A percentile compares a stretch with the other conserved stretches of the same genome.
phyloP scores from a whole-genome alignment of 2,113 vertebrate species.

The Percina caprodes region DNA sequence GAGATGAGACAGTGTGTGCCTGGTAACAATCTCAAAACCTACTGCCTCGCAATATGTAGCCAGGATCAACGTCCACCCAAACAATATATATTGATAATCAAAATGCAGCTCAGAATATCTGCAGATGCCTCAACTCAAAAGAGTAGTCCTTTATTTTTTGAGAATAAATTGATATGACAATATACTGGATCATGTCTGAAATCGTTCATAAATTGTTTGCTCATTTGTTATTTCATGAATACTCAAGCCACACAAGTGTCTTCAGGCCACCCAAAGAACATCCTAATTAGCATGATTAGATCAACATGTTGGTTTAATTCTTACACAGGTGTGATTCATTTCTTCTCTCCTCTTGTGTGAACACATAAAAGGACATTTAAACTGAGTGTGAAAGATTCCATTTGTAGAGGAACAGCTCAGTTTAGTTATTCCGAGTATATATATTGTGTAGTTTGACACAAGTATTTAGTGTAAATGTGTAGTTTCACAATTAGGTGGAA shows the following conservation, averaged over 20 bases:
- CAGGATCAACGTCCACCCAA: background rate
- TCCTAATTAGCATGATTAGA: background rate
- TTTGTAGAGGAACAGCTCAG: too few species aligned
- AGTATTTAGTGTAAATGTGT: background rate
- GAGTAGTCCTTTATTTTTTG: background rate
- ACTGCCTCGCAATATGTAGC: background rate
- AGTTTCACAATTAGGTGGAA: background rate
- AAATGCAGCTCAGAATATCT: background rate
- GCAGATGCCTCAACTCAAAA: background rate
- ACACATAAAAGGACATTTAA: background rate
- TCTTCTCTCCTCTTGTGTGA: background rate
- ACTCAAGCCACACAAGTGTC: background rate
- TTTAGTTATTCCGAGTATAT: too few species aligned
- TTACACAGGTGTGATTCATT: background rate
- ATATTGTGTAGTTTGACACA: background rate
- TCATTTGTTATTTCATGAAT: background rate
- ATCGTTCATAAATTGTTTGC: background rate
- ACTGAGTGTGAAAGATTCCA: too few species aligned
- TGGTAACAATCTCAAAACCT: background rate
- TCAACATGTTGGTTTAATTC: background rate
- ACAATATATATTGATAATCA: background rate
- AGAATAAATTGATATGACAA: background rate
- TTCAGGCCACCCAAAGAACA: background rate
- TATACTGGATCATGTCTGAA: too few species aligned
- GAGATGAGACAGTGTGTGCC: conserved; percentile 18